phyloP scores from a whole-genome alignment of 2,888 invertebrate species.

The Eledona agricola region DNA sequence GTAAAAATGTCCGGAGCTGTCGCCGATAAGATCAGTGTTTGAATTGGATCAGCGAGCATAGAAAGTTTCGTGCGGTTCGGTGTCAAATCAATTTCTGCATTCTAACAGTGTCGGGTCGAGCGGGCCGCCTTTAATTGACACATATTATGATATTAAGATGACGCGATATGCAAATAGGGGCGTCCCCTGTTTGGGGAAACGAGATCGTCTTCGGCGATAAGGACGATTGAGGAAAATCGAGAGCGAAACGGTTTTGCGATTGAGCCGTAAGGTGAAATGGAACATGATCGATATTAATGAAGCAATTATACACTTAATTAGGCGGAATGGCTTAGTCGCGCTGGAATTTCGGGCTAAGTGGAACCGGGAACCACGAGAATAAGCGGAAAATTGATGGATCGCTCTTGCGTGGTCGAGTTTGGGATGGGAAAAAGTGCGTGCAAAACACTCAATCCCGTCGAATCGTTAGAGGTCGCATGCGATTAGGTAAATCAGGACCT shows the following conservation, averaged over 20 bases:
- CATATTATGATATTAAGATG: constrained; percentile 33
- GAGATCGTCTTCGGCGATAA: constrained; percentile 36
- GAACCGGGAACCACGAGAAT: constrained; percentile 41
- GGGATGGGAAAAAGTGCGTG: constrained; percentile 44
- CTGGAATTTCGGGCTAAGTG: constrained; percentile 42
- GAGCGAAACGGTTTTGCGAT: constrained; percentile 39
- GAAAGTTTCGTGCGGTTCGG: constrained; percentile 28
- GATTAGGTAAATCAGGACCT: too few species aligned
- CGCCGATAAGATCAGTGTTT: constrained; percentile 15
- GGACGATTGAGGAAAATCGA: constrained; percentile 37
- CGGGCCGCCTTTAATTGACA: constrained; percentile 26
- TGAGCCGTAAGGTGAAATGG: constrained; percentile 25
- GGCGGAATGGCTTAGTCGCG: constrained; percentile 44
- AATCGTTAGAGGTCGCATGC: too few species aligned
- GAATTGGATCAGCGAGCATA: constrained; percentile 27
- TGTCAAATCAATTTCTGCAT: constrained; percentile 33
- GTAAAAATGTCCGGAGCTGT: too few species aligned
- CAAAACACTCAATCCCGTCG: too few species aligned
- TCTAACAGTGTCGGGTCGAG: constrained; percentile 21
- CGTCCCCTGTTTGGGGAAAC: constrained; percentile 31
- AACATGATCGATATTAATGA: constrained; percentile 43
- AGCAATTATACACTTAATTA: constrained; percentile 47
- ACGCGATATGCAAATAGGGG: constrained; percentile 29
- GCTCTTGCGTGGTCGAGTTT: constrained; percentile 41
- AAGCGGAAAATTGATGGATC: constrained; percentile 44